Evolutionary conservation across 2,888 invertebrate species (phyloP), one percentile per base, ranked within the genome.

Genomic region (Rhamphomyia laevipes): DNA sequence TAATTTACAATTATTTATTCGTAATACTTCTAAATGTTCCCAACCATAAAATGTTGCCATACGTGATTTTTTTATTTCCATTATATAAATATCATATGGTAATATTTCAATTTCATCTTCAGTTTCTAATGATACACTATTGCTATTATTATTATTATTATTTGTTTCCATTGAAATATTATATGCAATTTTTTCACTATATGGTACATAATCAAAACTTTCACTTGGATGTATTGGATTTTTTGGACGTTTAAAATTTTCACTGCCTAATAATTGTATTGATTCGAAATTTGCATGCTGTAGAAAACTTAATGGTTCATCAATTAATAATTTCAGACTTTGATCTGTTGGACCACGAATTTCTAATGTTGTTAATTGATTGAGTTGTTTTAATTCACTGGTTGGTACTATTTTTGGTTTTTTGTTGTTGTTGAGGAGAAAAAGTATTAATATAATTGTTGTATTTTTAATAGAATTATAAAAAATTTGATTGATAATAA

Each of bases 11-110:
- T 74, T 71, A 45, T 75, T 74, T 35, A 82, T 75, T 55, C 81
- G 70, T 43, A 83, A 61, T 52, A 82, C 75, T 51, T 74, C 69
- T 40, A 84, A 66, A 53, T 71, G 71, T 10, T 58, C 56, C 70
- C 70, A 70, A 10, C 67, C 70, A 56, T 62, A 67, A 48, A 70
- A 70, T 43, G 63, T 62, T 9, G 66, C 62, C 61, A 67, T 64
- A 18, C 65, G 63, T 7, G 71, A 66, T 57, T 73, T 67, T 61
- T 76, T 68, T 56, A 72, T 63, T 63, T 75, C 65, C 58, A 76
- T 73, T 53, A 77, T 73, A 58, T 80, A 82, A 43, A 77, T 73
- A 49, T 77, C 76, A 57, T 82, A 83, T 0, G 82, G 79, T 31
- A 82, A 61, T 41, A 82, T 75, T 59, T 78, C 76, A 23, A 74